These are phyloP conservation scores for Trisateles emortualis DNA, from an alignment of 2,888 invertebrate species.

Conservation along the genomic window DNA sequence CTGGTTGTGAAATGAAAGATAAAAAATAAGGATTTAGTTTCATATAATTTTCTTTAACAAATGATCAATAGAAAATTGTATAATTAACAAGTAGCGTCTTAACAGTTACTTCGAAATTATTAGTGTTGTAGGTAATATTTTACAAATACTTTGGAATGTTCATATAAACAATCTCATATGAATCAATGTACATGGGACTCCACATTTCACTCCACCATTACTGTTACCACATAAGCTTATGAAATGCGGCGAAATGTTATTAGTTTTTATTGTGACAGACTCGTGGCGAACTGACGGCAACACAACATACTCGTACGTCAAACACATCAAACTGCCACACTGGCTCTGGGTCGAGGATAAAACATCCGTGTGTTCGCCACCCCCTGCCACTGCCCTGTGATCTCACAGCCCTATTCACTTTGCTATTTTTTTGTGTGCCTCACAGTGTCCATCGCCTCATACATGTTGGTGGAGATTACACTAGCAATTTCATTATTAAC, in stretches of 20 bases:
- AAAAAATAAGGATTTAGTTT: slow-evolving; percentile 84
- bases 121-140: slow-evolving; percentile 86
- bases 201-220: slow-evolving; percentile 46
- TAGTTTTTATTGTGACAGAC: slow-evolving; percentile 38
- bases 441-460: slow-evolving; percentile 58
- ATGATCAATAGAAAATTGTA: slow-evolving; percentile 88
- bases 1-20: slow-evolving; percentile 63
- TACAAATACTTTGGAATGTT: slow-evolving; percentile 87
- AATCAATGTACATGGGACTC: slow-evolving; percentile 69
- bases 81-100: slow-evolving; percentile 87
- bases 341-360: slow-evolving; percentile 67
- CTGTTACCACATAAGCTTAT: slow-evolving; percentile 38
- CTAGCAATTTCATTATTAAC: background rate
- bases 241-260: slow-evolving; percentile 36
- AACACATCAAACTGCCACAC: slow-evolving; percentile 54
- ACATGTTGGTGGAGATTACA: slow-evolving; percentile 10
- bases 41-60: slow-evolving; percentile 87
- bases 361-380: slow-evolving; percentile 52
- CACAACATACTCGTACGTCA: slow-evolving; percentile 52
- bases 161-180: slow-evolving; percentile 83
- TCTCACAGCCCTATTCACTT: slow-evolving; percentile 70
- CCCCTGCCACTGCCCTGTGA: slow-evolving; percentile 40
- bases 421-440: slow-evolving; percentile 80
- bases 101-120: slow-evolving; percentile 86
- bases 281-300: slow-evolving; percentile 31